These are phyloP conservation scores for Sphaerophoria rueppellii DNA, from an alignment of 2,888 invertebrate genomes.

Conservation along the genomic window DNA sequence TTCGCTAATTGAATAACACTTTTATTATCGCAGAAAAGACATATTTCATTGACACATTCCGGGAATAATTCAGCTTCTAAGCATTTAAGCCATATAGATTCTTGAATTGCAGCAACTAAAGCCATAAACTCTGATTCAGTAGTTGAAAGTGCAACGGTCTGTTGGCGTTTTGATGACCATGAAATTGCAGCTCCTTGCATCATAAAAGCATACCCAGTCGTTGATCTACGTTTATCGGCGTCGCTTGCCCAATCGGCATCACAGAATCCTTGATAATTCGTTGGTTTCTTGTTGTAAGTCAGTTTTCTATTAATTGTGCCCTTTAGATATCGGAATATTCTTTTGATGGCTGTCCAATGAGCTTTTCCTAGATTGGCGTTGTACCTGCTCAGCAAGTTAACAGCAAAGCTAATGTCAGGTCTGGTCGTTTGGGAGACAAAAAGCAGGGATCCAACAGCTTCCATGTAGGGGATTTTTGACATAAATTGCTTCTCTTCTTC, in stretches of 20 bases:
- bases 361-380: constrained; percentile 42
- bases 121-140: constrained; percentile 52
- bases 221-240: background rate
- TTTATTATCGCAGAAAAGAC: constrained; percentile 57
- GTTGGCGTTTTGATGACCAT: constrained; percentile 37
- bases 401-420: constrained; percentile 73
- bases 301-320: background rate
- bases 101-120: constrained; percentile 16
- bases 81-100: constrained; percentile 50
- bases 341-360: background rate
- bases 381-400: constrained; percentile 72
- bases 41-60: constrained; percentile 13
- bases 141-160: constrained; percentile 54
- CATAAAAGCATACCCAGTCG: background rate
- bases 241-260: constrained; percentile 10
- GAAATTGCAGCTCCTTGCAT: background rate
- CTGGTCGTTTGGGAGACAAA: constrained; percentile 50
- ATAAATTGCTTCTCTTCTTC: background rate
- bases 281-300: background rate
- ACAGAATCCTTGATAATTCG: background rate
- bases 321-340: background rate
- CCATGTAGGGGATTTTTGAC: constrained; percentile 38
- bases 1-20: constrained; percentile 55
- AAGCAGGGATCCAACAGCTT: constrained; percentile 43
- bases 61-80: constrained; percentile 38